Percentiles rank a stretch among this genome's conserved stretches.
These are phyloP conservation scores for Drosophila bocki DNA, from an alignment of 1,140 invertebrate genomes.

Conservation along the genomic window DNA sequence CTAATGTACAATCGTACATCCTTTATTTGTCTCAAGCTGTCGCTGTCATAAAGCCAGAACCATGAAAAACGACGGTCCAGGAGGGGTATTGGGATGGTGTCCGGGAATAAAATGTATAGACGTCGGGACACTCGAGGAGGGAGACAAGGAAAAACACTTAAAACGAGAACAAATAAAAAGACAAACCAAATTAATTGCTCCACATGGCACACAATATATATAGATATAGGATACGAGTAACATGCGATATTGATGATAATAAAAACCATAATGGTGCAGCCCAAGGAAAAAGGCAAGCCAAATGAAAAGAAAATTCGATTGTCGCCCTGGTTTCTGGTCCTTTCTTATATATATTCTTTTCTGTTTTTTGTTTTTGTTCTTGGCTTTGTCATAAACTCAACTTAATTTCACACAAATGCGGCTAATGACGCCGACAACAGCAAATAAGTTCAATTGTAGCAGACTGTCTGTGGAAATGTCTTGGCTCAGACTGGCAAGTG, in stretches of 20 bases:
- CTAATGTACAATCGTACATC: conserved; percentile 62
- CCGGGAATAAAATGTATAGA: conserved; percentile 22
- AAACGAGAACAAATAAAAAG: conserved; percentile 71
- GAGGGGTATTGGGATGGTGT: background rate
- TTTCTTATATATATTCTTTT: background rate
- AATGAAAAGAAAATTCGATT: conserved; percentile 49
- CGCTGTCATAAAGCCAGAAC: conserved; percentile 77
- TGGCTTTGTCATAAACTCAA: conserved; percentile 74
- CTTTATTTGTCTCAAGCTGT: conserved; percentile 72
- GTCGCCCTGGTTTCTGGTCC: conserved; percentile 16
- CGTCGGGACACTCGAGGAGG: conserved; percentile 1
- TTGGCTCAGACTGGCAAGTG: conserved; percentile 63
- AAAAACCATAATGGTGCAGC: conserved; percentile 72
- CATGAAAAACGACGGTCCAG: conserved; percentile 59
- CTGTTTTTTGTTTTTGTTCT: conserved; percentile 9
- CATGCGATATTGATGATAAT: conserved; percentile 80
- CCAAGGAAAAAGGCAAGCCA: conserved; percentile 21
- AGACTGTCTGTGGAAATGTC: conserved; percentile 22
- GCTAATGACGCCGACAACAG: conserved; percentile 69
- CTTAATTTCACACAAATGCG: conserved; percentile 77
- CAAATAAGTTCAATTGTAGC: conserved; percentile 67
- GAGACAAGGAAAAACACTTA: conserved; percentile 62
- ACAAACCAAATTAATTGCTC: conserved; percentile 70
- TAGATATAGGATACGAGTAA: conserved; percentile 50
- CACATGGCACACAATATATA: conserved; percentile 59